phyloP scores from a whole-genome alignment of 2,888 invertebrate genomes.

The Latrodectus elegans region DNA sequence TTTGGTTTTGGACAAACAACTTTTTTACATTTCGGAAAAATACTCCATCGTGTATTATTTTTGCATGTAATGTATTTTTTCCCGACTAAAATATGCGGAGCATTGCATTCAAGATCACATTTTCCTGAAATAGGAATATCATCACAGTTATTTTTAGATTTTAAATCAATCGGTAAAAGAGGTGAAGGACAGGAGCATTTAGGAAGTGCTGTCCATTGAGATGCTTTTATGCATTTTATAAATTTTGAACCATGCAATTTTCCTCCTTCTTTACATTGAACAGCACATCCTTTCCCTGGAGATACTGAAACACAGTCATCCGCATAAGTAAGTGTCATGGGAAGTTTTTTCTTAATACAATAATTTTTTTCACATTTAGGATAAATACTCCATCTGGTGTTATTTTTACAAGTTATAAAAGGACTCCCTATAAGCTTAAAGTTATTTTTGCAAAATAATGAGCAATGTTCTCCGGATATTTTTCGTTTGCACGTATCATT shows the following conservation, averaged over 20 bases:
- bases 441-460: neutral
- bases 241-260: neutral
- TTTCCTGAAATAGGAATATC: neutral
- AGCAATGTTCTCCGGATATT: conserved; percentile 1
- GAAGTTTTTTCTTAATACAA: neutral
- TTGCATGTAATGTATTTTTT: neutral
- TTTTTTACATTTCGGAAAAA: conserved; percentile 10
- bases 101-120: conserved; percentile 13
- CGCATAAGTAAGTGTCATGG: neutral
- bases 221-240: conserved; percentile 4
- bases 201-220: conserved; percentile 6
- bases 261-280: conserved; percentile 22
- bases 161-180: neutral
- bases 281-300: neutral
- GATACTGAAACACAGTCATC: conserved; percentile 7
- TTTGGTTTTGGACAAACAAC: neutral
- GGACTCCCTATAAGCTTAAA: neutral
- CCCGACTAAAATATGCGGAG: neutral
- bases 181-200: conserved; percentile 29
- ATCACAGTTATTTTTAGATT: conserved; percentile 3
- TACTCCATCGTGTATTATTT: conserved; percentile 8
- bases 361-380: conserved; percentile 4
- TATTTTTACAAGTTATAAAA: conserved; percentile 17
- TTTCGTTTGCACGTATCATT: conserved; percentile 6
- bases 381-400: conserved; percentile 17